Conservation (phyloP, 2,113 vertebrate species). For the Triplophysa dalaica region DNA sequence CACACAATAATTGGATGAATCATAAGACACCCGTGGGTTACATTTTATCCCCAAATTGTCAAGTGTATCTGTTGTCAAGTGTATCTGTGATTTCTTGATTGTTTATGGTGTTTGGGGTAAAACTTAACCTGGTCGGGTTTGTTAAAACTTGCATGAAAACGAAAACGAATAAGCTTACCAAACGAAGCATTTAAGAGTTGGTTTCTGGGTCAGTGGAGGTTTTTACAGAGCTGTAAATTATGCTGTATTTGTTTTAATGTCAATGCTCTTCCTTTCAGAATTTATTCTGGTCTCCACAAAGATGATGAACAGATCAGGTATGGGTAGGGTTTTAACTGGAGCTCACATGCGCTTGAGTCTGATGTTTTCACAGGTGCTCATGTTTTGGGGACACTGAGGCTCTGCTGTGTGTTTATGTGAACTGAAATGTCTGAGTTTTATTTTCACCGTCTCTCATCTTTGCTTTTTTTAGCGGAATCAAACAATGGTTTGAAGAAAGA, state of each 20-base stretch:
- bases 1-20: too few relatives aligned
- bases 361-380: constrained; percentile 37
- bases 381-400: constrained; percentile 16
- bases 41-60: too few relatives aligned
- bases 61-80: too few relatives aligned
- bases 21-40: too few relatives aligned
- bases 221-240: not conserved
- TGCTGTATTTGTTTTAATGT: constrained; percentile 10
- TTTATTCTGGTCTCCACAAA: constrained; percentile 71
- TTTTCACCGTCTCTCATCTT: constrained; percentile 18
- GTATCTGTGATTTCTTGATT: too few relatives aligned
- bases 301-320: constrained; percentile 68
- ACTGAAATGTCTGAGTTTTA: not conserved
- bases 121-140: not conserved
- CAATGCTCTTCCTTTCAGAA: constrained; percentile 65
- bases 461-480: constrained; percentile 80
- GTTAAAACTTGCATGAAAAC: not conserved
- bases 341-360: not conserved
- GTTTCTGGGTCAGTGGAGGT: not conserved
- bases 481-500: constrained; percentile 98
- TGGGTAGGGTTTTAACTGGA: constrained; percentile 31
- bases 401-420: not conserved
- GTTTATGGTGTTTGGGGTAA: too few relatives aligned
- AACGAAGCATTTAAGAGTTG: not conserved
- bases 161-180: too few relatives aligned